These are phyloP conservation scores for Epicampocera succincta DNA, from an alignment of 2,888 invertebrate genomes.

Conservation along the genomic window DNA sequence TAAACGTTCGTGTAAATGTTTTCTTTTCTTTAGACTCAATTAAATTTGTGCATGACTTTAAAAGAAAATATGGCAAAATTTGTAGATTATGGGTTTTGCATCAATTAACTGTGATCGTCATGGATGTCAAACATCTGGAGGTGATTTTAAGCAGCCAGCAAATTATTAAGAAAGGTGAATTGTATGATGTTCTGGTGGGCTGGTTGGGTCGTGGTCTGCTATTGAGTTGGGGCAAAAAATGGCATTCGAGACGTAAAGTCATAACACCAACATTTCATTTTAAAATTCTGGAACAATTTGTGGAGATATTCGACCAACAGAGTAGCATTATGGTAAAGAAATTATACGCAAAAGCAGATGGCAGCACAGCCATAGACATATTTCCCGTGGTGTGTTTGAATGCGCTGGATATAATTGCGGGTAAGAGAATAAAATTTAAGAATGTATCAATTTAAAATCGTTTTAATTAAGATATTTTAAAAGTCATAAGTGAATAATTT, in stretches of 20 bases:
- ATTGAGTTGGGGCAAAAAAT: slow-evolving; percentile 60
- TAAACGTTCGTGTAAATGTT: no score
- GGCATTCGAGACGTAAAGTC: slow-evolving; percentile 64
- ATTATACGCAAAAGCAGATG: slow-evolving; percentile 79
- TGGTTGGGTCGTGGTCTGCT: slow-evolving; percentile 66
- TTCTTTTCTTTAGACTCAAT: background rate
- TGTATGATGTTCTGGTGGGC: slow-evolving; percentile 75
- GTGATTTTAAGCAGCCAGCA: slow-evolving; percentile 78
- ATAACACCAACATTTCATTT: slow-evolving; percentile 65
- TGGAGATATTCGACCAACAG: slow-evolving; percentile 86
- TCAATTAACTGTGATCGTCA: slow-evolving; percentile 50
- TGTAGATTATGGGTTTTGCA: slow-evolving; percentile 77
- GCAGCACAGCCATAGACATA: slow-evolving; percentile 77
- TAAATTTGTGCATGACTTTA: slow-evolving; percentile 29
- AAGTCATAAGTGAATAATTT: no score
- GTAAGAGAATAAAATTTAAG: slow-evolving; percentile 64
- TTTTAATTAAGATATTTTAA: no score
- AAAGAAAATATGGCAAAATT: slow-evolving; percentile 80
- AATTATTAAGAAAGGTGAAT: slow-evolving; percentile 76
- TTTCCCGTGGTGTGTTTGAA: slow-evolving; percentile 80
- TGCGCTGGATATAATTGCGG: slow-evolving; percentile 65
- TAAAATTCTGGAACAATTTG: slow-evolving; percentile 84
- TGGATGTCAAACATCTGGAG: slow-evolving; percentile 79
- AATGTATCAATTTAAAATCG: background rate
- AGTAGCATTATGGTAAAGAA: slow-evolving; percentile 84